phyloP scores from a whole-genome alignment of 2,888 invertebrate genomes.

The Agriopis marginaria region DNA sequence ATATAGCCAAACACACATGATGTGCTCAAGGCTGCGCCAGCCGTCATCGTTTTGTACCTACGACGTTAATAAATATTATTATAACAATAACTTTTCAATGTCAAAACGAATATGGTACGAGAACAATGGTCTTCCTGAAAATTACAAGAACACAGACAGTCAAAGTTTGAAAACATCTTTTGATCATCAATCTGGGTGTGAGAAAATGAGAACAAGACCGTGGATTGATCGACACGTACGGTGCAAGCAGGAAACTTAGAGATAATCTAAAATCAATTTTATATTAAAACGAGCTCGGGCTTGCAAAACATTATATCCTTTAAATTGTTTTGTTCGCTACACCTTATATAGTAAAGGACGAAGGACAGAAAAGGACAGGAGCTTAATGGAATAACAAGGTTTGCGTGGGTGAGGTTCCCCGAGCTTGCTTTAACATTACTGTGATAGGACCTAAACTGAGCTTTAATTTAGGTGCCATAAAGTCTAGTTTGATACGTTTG shows the following conservation, averaged over 20 bases:
- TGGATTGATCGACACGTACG: slow-evolving; percentile 11
- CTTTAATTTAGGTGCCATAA: neutral
- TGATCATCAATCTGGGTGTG: slow-evolving; percentile 9
- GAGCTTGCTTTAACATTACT: slow-evolving; percentile 37
- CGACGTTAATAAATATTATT: slow-evolving; percentile 62
- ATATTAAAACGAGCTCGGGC: slow-evolving; percentile 4
- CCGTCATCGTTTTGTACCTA: slow-evolving; percentile 70
- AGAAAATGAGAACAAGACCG: slow-evolving; percentile 16
- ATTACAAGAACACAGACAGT: slow-evolving; percentile 15
- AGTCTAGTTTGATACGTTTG: neutral
- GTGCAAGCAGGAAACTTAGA: slow-evolving; percentile 2
- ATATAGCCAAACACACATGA: slow-evolving; percentile 79
- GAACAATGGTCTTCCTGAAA: slow-evolving; percentile 47
- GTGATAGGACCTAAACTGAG: slow-evolving; percentile 10
- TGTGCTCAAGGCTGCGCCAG: slow-evolving; percentile 73
- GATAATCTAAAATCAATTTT: slow-evolving; percentile 12
- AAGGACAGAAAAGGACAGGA: slow-evolving; percentile 49
- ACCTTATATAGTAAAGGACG: slow-evolving; percentile 42
- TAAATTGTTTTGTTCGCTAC: slow-evolving; percentile 21
- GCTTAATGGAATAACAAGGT: slow-evolving; percentile 49
- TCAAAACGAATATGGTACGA: slow-evolving; percentile 58
- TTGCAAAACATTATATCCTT: slow-evolving; percentile 12
- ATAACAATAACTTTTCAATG: slow-evolving; percentile 77
- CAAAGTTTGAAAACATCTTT: slow-evolving; percentile 23
- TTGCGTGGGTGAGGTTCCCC: slow-evolving; percentile 42